Base-by-base conservation (phyloP, 2,888 invertebrate genomes). In the Drosophila borborema region DNA sequence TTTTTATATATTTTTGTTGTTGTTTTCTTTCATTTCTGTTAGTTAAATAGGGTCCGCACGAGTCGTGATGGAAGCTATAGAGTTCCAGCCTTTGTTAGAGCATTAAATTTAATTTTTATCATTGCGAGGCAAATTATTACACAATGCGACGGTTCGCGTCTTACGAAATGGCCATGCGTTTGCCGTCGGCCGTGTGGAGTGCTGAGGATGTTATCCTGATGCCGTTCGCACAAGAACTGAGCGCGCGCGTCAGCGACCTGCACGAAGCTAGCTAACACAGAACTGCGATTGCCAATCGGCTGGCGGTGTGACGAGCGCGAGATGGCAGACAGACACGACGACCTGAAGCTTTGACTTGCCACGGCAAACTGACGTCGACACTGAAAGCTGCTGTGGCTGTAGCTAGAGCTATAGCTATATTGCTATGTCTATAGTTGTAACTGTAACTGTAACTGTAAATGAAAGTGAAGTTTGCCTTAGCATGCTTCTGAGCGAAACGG, bases 401-500 rank as follows among this genome's bases (percentile, higher is more conserved):
- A 0, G 55, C 55, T 31, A n/a, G 3, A 3, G 41, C 34, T 59
- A 23, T 40, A 20, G 54, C 53, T 54, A 10, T 18, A 14, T 38
- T 12, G 46, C 31, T 46, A 20, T 43, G 14, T 16, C 14, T 45
- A 23, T 48, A 23, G 48, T 48, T 28, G 18, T 38, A n/a, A 28
- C 38, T 66, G 61, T 61, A 63, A 62, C 41, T 62, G 59, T 64
- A 77, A 74, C 54, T 46, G 73, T 69, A 72, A 85, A 80, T 75
- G 89, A 87, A 89, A 86, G 79, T 85, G 86, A 85, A 85, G 85
- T 74, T 67, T 55, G 49, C 61, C 34, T 70, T 38, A 12, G 16
- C n/a, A 12, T 38, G 40, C 16, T 46, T 38, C 53, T 72, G 85
- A 86, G 89, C 85, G 89, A 89, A 89, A 54, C 89, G 89, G 89